Percentiles rank a stretch among this genome's conserved stretches.
Evolutionary conservation across 1,140 invertebrate species (phyloP).

Genomic region (Agrypnia vestita): DNA sequence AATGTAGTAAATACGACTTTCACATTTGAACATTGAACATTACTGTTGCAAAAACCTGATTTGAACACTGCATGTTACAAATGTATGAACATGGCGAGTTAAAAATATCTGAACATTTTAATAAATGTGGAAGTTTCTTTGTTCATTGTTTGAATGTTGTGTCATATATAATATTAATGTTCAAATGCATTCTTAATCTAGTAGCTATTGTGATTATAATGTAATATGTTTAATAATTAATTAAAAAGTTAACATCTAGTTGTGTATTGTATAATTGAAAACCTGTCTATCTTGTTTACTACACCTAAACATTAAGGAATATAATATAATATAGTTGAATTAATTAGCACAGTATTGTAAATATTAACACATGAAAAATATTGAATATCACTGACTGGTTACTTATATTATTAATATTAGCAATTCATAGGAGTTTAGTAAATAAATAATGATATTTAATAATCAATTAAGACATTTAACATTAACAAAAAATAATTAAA

Average conservation of each 20-base stretch:
- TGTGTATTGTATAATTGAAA: slow-evolving; percentile 58
- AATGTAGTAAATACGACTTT: slow-evolving; percentile 11
- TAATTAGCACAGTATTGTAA: slow-evolving; percentile 16
- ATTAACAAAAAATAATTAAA: slow-evolving; percentile 45
- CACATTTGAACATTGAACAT: slow-evolving; percentile 1
- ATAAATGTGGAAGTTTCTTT: background rate
- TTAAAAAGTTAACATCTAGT: slow-evolving; percentile 51
- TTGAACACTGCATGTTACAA: slow-evolving; percentile 11
- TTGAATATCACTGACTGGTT: slow-evolving; percentile 45
- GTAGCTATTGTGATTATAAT: slow-evolving; percentile 50
- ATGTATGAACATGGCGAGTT: background rate
- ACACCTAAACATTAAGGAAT: slow-evolving; percentile 53
- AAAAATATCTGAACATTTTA: background rate
- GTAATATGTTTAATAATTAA: slow-evolving; percentile 46
- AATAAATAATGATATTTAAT: slow-evolving; percentile 51
- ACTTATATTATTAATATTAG: slow-evolving; percentile 22
- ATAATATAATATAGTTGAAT: slow-evolving; percentile 45
- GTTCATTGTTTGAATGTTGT: background rate
- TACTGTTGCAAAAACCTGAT: background rate
- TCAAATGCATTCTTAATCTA: slow-evolving; percentile 33
- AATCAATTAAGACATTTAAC: slow-evolving; percentile 46
- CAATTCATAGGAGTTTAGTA: background rate
- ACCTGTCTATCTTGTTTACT: slow-evolving; percentile 60
- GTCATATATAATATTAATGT: background rate
- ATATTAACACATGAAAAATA: slow-evolving; percentile 42